These are phyloP conservation scores for Scaptomyza parva DNA, from an alignment of 2,888 invertebrate genomes.

Conservation along the genomic window DNA sequence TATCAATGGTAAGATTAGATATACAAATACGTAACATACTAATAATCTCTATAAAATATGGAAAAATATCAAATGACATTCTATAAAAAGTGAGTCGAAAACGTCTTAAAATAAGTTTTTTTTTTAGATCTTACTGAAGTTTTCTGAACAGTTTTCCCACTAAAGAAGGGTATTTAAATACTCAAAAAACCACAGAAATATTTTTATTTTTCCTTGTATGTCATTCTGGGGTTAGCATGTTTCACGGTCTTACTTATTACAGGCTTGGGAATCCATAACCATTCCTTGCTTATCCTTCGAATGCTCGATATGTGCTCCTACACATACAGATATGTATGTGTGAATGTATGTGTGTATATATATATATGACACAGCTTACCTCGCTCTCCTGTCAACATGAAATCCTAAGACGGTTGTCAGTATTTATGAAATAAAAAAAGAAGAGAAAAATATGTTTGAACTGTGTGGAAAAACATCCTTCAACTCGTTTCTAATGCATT, in stretches of 20 bases:
- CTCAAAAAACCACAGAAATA: neutral
- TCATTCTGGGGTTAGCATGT: constrained; percentile 54
- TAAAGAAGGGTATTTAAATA: neutral
- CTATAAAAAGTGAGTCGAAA: too few species aligned
- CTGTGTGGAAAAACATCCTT: constrained; percentile 50
- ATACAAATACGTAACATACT: too few species aligned
- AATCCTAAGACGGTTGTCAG: constrained; percentile 60
- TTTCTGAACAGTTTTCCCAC: neutral
- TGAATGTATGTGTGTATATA: constrained; percentile 3
- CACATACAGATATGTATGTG: constrained; percentile 8
- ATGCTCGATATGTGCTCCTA: constrained; percentile 14
- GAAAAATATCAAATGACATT: too few species aligned
- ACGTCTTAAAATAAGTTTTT: neutral
- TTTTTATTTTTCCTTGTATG: constrained; percentile 19
- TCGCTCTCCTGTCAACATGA: constrained; percentile 60
- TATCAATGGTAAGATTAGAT: neutral
- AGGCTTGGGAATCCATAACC: constrained; percentile 8
- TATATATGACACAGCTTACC: constrained; percentile 48
- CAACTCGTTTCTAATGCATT: constrained; percentile 55
- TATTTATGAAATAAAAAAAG: constrained; percentile 20
- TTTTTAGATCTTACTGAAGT: too few species aligned
- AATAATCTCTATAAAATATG: too few species aligned
- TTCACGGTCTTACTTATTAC: constrained; percentile 59
- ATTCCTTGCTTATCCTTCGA: constrained; percentile 1
- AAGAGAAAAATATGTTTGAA: constrained; percentile 37